A percentile compares a stretch with the other conserved stretches of the same genome.
phyloP scores from a whole-genome alignment of 2,113 vertebrate genomes.

The Hippotragus niger region DNA sequence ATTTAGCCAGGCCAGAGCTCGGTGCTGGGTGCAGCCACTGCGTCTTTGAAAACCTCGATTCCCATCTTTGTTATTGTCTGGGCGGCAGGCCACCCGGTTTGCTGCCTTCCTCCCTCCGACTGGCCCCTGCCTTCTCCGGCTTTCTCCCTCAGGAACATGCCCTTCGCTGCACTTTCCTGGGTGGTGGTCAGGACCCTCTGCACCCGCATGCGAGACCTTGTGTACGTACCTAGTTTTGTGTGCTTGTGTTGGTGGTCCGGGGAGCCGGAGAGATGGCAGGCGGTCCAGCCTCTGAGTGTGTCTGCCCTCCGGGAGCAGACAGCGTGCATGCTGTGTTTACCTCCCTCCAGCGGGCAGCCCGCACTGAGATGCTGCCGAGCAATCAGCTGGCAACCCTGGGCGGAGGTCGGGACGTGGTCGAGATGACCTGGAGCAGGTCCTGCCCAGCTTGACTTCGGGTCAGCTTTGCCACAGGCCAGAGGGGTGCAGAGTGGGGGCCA shows the following conservation, averaged over 20 bases:
- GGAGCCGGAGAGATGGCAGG: conserved; percentile 49
- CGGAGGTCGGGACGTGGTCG: not conserved
- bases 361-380: not conserved
- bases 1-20: conserved; percentile 66
- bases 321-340: conserved; percentile 68
- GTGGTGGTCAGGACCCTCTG: conserved; percentile 70
- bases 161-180: conserved; percentile 69
- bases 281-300: not conserved
- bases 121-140: conserved; percentile 41
- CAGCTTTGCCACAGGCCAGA: not conserved
- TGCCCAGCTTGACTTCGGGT: not conserved
- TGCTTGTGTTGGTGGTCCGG: conserved; percentile 62
- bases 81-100: conserved; percentile 62
- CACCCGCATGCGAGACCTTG: conserved; percentile 67
- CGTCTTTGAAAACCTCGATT: conserved; percentile 72
- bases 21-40: conserved; percentile 67
- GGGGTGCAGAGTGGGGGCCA: not conserved
- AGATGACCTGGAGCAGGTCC: conserved; percentile 2
- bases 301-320: conserved; percentile 52
- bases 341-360: conserved; percentile 42
- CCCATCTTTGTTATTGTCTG: conserved; percentile 74
- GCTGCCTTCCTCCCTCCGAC: conserved; percentile 52
- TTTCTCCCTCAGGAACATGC: conserved; percentile 67
- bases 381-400: not conserved
- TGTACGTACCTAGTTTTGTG: conserved; percentile 69